These are phyloP conservation scores for Ochlodes sylvanus DNA, from an alignment of 2,888 invertebrate genomes.

Conservation along the genomic window DNA sequence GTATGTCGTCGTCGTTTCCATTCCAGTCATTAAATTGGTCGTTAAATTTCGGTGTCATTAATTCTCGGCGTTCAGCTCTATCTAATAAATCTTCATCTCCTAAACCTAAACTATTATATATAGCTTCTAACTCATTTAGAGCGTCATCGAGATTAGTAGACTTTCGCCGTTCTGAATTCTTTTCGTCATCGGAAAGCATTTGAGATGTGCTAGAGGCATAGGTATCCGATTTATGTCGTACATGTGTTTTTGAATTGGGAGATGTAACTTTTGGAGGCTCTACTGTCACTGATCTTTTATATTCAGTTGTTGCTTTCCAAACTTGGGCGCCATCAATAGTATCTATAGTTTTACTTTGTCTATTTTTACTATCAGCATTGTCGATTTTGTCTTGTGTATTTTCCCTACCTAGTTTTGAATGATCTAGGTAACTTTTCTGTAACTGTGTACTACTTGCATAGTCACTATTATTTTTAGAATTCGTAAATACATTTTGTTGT, in stretches of 20 bases:
- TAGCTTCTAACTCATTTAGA: conserved; percentile 94
- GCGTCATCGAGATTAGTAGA: conserved; percentile 95
- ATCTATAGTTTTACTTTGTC: conserved; percentile 57
- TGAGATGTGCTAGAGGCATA: conserved; percentile 65
- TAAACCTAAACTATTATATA: conserved; percentile 94
- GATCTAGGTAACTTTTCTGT: conserved; percentile 50
- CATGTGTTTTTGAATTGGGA: conserved; percentile 72
- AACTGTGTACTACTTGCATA: conserved; percentile 61
- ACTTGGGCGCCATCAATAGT: conserved; percentile 70
- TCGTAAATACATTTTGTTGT: conserved; percentile 66
- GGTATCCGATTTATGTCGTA: conserved; percentile 79
- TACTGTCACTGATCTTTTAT: conserved; percentile 71
- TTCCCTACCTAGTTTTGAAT: conserved; percentile 42
- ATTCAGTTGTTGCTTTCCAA: conserved; percentile 81
- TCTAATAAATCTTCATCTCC: conserved; percentile 93
- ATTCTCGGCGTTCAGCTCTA: conserved; percentile 90
- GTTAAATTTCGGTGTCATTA: conserved; percentile 83
- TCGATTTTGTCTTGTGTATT: conserved; percentile 49
- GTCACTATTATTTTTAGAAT: conserved; percentile 71
- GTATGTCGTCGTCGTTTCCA: conserved; percentile 78
- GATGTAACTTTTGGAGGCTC: conserved; percentile 68
- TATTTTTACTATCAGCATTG: conserved; percentile 62
- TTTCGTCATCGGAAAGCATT: conserved; percentile 79
- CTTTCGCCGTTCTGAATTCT: conserved; percentile 84
- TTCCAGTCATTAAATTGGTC: conserved; percentile 81